phyloP scores from a whole-genome alignment of 1,140 invertebrate species.

The Leptonema lineaticorne region DNA sequence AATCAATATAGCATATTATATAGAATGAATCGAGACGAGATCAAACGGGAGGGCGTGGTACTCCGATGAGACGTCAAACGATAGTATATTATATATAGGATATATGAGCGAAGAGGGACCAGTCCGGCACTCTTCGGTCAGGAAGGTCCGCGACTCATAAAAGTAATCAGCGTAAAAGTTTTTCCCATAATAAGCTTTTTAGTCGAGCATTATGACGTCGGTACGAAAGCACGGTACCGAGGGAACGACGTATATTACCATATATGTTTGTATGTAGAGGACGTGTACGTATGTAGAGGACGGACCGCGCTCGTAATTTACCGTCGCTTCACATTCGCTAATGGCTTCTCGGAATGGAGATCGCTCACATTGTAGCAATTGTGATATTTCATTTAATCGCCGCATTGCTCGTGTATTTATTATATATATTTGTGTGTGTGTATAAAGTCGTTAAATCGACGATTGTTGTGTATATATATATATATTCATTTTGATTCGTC shows the following conservation, averaged over 20 bases:
- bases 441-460: slow-evolving; percentile 4
- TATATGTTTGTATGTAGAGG: too few relatives aligned
- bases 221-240: slow-evolving; percentile 15
- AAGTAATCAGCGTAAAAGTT: slow-evolving; percentile 41
- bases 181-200: slow-evolving; percentile 36
- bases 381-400: slow-evolving; percentile 12
- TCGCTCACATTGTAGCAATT: slow-evolving; percentile 23
- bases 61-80: slow-evolving; percentile 10
- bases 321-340: slow-evolving; percentile 24
- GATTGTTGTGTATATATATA: not conserved
- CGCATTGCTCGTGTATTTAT: not conserved
- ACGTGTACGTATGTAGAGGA: not conserved
- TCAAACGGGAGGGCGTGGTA: slow-evolving; percentile 34
- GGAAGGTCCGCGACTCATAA: slow-evolving; percentile 19
- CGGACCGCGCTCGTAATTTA: slow-evolving; percentile 23
- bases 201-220: slow-evolving; percentile 22
- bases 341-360: slow-evolving; percentile 27
- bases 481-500: not conserved
- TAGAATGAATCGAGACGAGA: slow-evolving; percentile 20
- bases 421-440: not conserved
- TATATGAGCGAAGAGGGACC: slow-evolving; percentile 1
- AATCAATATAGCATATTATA: too few relatives aligned
- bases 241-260: too few relatives aligned
- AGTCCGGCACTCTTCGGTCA: too few relatives aligned
- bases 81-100: too few relatives aligned